Evolutionary conservation across 2,113 vertebrate genomes (phyloP).

Genomic region (Eurystomus gularis): DNA sequence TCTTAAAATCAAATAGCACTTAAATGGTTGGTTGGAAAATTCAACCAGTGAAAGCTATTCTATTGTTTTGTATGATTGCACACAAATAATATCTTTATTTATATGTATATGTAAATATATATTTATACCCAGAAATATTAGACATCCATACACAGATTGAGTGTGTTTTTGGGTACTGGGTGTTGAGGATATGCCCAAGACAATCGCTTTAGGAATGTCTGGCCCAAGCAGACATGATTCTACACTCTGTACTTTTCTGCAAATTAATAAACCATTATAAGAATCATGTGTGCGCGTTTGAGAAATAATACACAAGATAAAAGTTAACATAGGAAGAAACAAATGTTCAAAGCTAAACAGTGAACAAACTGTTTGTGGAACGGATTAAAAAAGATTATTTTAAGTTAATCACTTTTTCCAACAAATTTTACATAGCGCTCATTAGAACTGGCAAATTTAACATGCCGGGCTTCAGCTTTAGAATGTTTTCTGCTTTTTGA

Average conservation of each 20-base stretch:
- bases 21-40: background rate
- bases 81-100: background rate
- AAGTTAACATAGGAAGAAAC: background rate
- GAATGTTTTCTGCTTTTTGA: background rate
- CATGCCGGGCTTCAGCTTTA: background rate
- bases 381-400: background rate
- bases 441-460: background rate
- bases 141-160: background rate
- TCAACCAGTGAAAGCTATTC: background rate
- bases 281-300: background rate
- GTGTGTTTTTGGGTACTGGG: background rate
- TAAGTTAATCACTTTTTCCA: background rate
- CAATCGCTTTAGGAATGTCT: conserved; percentile 34
- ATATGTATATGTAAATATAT: background rate
- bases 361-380: background rate
- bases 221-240: background rate
- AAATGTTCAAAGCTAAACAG: background rate
- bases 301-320: background rate
- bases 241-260: background rate
- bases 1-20: background rate
- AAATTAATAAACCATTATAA: background rate
- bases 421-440: background rate
- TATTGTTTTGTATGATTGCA: background rate
- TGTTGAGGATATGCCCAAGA: background rate
- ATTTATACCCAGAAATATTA: background rate